phyloP scores from a whole-genome alignment of 53 echinoderm and acorn worm genomes.

The Patiria pectinifera region DNA sequence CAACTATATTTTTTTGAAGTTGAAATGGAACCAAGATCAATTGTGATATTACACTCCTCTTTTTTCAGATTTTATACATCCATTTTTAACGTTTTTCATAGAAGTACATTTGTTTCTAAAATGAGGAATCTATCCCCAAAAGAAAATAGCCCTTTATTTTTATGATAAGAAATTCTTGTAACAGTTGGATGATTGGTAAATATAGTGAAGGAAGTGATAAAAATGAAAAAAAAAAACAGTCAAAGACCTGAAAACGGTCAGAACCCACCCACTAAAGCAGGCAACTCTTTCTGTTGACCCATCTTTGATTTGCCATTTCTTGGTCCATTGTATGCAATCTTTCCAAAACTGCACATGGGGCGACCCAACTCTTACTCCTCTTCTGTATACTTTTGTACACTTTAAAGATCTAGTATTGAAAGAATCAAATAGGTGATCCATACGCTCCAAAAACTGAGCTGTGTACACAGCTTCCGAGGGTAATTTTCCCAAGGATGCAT shows the following conservation, averaged over 20 bases:
- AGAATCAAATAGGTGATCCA: slow-evolving; percentile 63
- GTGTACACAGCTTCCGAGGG: slow-evolving; percentile 60
- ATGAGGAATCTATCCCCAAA: too few relatives aligned
- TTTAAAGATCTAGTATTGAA: slow-evolving; percentile 48
- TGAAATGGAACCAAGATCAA: too few relatives aligned
- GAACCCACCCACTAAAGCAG: slow-evolving; percentile 48
- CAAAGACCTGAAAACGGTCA: too few relatives aligned
- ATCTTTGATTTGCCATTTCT: slow-evolving; percentile 38
- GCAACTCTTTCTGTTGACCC: slow-evolving; percentile 23
- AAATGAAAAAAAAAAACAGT: too few relatives aligned
- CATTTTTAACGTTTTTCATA: too few relatives aligned
- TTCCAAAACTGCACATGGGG: slow-evolving; percentile 54
- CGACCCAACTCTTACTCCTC: slow-evolving; percentile 45
- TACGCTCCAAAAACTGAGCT: slow-evolving; percentile 56
- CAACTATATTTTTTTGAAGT: background rate
- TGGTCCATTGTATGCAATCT: slow-evolving; percentile 37
- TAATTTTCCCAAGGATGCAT: slow-evolving; percentile 28
- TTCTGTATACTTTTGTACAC: slow-evolving; percentile 25
- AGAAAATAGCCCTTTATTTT: too few relatives aligned
- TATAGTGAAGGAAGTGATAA: too few relatives aligned
- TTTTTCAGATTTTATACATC: too few relatives aligned
- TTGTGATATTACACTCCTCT: too few relatives aligned
- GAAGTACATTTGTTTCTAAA: too few relatives aligned
- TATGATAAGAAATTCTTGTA: too few relatives aligned
- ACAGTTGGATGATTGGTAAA: too few relatives aligned